Percentiles rank a stretch among this genome's conserved stretches.
Evolutionary conservation across 1,140 invertebrate genomes (phyloP).

Genomic region (Subanguina moxae): DNA sequence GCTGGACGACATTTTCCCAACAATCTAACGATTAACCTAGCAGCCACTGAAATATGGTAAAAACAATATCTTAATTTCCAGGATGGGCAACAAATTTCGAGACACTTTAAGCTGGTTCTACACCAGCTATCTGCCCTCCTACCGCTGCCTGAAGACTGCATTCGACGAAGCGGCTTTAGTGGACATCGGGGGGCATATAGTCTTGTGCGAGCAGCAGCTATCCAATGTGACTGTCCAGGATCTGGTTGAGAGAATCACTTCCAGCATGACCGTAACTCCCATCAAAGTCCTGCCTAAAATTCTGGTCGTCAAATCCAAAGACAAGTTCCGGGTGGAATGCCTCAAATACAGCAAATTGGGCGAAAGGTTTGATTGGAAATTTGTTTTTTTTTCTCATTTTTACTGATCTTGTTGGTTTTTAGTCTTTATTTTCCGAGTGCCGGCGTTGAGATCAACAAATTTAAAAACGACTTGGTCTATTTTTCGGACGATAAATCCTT

Average conservation of each 20-base stretch:
- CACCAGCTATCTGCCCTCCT: no score
- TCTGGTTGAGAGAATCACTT: neutral
- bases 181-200: neutral
- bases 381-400: neutral
- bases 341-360: neutral
- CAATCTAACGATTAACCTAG: no score
- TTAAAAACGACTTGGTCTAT: conserved; percentile 7
- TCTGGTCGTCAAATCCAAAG: neutral
- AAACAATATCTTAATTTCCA: no score
- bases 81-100: no score
- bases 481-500: conserved; percentile 8
- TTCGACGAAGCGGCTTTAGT: no score
- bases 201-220: neutral
- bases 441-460: conserved; percentile 8
- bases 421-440: conserved; percentile 19
- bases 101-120: no score
- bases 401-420: no score
- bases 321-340: neutral
- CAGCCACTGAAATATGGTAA: no score
- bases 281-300: neutral
- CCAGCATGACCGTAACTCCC: neutral
- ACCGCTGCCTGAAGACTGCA: no score
- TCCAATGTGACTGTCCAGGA: neutral
- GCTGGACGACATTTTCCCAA: no score
- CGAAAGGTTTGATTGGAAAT: neutral